Percentiles rank a stretch among this genome's conserved stretches.
Conservation (phyloP, 2,113 vertebrate genomes). For the Osmerus mordax region DNA sequence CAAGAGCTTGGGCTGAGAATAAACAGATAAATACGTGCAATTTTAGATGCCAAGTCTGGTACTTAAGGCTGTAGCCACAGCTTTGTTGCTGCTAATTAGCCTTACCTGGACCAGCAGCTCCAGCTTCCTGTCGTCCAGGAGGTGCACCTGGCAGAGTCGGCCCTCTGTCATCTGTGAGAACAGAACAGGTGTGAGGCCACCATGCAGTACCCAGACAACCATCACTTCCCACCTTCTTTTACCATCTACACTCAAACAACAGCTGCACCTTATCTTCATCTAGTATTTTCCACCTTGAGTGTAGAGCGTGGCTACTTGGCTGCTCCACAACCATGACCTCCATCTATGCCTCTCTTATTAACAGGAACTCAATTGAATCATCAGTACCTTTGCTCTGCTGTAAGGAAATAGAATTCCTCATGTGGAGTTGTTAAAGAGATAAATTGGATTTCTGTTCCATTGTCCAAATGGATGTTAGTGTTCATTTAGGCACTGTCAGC, state of each 20-base stretch:
- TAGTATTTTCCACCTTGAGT: no score
- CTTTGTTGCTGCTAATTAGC: background rate
- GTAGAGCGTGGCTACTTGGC: background rate
- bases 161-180: slow-evolving; percentile 92
- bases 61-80: no score
- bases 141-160: slow-evolving; percentile 87
- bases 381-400: slow-evolving; percentile 12
- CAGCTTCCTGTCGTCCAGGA: slow-evolving; percentile 91
- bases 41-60: background rate
- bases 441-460: slow-evolving; percentile 5
- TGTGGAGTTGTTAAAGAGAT: background rate
- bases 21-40: slow-evolving; percentile 8
- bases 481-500: background rate
- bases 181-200: slow-evolving; percentile 35
- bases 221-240: background rate
- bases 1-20: slow-evolving; percentile 87
- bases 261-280: no score
- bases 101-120: slow-evolving; percentile 96
- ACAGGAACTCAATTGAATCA: slow-evolving; percentile 23
- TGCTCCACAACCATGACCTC: background rate
- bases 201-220: no score
- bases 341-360: slow-evolving; percentile 14
- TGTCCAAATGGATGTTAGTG: slow-evolving; percentile 11
- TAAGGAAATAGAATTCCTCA: background rate
- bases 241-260: background rate